Percentiles rank a stretch among this genome's conserved stretches.
phyloP scores from a whole-genome alignment of 2,797 vertebrate species.

The Hybognathus amarus region DNA sequence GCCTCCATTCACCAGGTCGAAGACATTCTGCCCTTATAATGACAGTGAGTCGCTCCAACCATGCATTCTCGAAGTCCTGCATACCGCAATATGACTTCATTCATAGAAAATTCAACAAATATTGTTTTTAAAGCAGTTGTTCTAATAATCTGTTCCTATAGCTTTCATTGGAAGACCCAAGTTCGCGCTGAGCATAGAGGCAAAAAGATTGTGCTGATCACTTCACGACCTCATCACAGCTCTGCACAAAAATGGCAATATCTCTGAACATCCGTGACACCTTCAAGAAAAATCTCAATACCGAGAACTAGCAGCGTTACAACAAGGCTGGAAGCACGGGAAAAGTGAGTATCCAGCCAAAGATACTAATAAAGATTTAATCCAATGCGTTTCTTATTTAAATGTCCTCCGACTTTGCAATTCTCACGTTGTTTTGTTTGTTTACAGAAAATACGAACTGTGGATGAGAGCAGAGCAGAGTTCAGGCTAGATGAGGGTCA shows the following conservation, averaged over 20 bases:
- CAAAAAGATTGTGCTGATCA: conserved; percentile 70
- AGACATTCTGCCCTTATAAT: conserved; percentile 82
- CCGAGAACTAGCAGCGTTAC: conserved; percentile 81
- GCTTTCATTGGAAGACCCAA: conserved; percentile 83
- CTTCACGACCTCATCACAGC: conserved; percentile 81
- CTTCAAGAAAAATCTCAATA: conserved; percentile 83
- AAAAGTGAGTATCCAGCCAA: conserved; percentile 72
- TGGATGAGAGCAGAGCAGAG: conserved; percentile 67
- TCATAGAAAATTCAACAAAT: not conserved
- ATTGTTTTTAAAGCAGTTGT: not conserved
- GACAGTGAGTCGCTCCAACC: conserved; percentile 83
- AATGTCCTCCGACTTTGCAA: not conserved
- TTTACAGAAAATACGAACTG: conserved; percentile 73
- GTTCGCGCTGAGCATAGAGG: conserved; percentile 69
- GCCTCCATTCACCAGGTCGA: conserved; percentile 68
- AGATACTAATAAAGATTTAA: not conserved
- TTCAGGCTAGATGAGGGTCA: conserved; percentile 77
- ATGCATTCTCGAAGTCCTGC: not conserved
- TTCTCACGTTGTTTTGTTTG: conserved; percentile 34
- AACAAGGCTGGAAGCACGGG: conserved; percentile 86
- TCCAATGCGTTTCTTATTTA: not conserved
- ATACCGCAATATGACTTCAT: not conserved
- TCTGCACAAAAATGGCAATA: conserved; percentile 57
- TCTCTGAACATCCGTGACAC: conserved; percentile 82
- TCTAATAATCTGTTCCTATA: conserved; percentile 61